Evolutionary conservation across 1,140 invertebrate genomes (phyloP).

Genomic region (Bombus huntii): DNA sequence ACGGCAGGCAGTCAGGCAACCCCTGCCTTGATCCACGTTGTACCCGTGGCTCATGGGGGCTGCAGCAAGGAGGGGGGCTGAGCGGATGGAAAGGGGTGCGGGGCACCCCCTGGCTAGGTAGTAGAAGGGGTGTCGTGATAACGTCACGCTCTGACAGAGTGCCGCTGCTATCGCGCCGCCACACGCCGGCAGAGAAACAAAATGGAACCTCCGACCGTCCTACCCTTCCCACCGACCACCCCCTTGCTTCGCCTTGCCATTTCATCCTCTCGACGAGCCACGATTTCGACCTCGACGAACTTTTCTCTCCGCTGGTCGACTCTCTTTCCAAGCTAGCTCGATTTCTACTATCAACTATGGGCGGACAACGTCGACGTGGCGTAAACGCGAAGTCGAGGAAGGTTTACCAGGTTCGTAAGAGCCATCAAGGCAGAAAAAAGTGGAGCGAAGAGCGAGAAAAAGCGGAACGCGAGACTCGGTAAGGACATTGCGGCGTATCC

Average conservation of each 20-base stretch:
- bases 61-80: constrained; percentile 45
- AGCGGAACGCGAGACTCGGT: neutral
- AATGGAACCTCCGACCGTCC: constrained; percentile 81
- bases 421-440: constrained; percentile 9
- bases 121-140: constrained; percentile 83
- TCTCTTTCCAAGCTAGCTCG: no score
- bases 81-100: constrained; percentile 59
- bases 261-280: constrained; percentile 33
- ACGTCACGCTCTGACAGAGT: constrained; percentile 84
- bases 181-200: constrained; percentile 84
- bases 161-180: constrained; percentile 83
- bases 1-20: constrained; percentile 72
- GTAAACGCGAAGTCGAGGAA: neutral
- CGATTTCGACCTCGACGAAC: constrained; percentile 57
- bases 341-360: no score
- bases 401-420: neutral
- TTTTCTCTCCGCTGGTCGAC: constrained; percentile 24
- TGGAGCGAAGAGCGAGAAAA: neutral
- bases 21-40: constrained; percentile 77
- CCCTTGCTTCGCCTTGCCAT: constrained; percentile 34
- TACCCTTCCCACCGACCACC: constrained; percentile 63
- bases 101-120: constrained; percentile 72
- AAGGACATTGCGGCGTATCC: constrained; percentile 36
- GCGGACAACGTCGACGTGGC: neutral
- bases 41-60: constrained; percentile 70